Evolutionary conservation across 2,888 invertebrate genomes (phyloP), one percentile per base, ranked within the genome.

Genomic region (Brachynemurus nebulosus): DNA sequence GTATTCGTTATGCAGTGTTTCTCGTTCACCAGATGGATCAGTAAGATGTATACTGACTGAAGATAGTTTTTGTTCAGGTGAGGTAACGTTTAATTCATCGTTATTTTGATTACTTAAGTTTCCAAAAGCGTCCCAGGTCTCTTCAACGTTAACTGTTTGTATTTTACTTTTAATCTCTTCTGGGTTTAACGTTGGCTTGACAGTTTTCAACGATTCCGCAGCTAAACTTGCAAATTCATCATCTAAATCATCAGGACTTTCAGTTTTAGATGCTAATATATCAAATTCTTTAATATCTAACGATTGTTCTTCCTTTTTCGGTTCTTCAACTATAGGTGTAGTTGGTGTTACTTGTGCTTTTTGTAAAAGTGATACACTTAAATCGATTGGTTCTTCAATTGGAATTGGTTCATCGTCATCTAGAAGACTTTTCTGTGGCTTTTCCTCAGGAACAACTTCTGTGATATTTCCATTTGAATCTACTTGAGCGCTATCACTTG

Each of bases 211-310:
- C 18, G 85, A 85, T 63, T 85, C 82, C n/a, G 78, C 74, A 14
- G 86, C 86, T 68, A 86, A 61, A 55, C 76, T 71, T 23, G 81
- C 78, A 61, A 86, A 86, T 64, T 86, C 86, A 56, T 83, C 80
- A 56, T 82, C 74, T 54, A 80, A 76, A 51, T 77, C 76, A 52
- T 79, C 78, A 40, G 49, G 48, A 52, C 45, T 50, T 48, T 6
- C 43, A 42, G 20, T 48, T 45, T 47, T 52, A 47, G 11, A 7
- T 19, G 45, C 47, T 9, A 69, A 58, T 2, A 66, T 53, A 57
- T 75, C 77, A 54, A 76, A 76, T 53, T 75, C 72, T 1, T 67
- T 64, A 47, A 72, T 55, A 47, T 48, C 50, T 42, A 40, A 50
- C 27, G 14, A 20, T 19, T 5, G 20, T 47, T 7, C 51, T 44